Conservation (phyloP, 2,888 invertebrate genomes). For the Pollenia labialis region DNA sequence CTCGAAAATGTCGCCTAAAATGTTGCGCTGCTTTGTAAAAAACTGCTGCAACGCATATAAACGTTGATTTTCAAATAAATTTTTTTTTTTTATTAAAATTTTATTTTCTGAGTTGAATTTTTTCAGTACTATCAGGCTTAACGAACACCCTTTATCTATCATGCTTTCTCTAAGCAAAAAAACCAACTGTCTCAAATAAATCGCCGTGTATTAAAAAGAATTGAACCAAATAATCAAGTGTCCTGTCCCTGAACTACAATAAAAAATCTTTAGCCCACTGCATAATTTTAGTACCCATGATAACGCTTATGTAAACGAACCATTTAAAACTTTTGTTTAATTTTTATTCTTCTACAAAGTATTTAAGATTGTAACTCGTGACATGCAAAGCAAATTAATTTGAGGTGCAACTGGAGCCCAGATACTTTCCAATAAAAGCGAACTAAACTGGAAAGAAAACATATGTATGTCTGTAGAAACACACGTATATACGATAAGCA, state of each 20-base stretch:
- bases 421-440: slow-evolving; percentile 8
- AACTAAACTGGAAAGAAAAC: background rate
- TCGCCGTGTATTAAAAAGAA: background rate
- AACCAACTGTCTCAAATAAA: background rate
- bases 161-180: too few relatives aligned
- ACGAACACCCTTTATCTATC: too few relatives aligned
- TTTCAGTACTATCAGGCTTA: too few relatives aligned
- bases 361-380: background rate
- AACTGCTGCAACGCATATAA: too few relatives aligned
- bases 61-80: too few relatives aligned
- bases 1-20: too few relatives aligned
- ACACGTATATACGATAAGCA: too few relatives aligned
- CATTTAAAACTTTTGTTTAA: background rate
- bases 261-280: background rate
- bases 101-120: too few relatives aligned
- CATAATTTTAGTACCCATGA: background rate
- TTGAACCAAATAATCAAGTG: background rate
- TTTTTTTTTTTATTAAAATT: too few relatives aligned
- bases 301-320: background rate
- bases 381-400: slow-evolving; percentile 41
- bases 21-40: too few relatives aligned
- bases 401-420: slow-evolving; percentile 4
- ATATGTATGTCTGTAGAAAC: background rate
- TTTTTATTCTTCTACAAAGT: background rate
- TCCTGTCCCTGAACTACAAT: background rate